phyloP scores from a whole-genome alignment of 2,797 vertebrate species.

The Platyrinchus mystaceus region DNA sequence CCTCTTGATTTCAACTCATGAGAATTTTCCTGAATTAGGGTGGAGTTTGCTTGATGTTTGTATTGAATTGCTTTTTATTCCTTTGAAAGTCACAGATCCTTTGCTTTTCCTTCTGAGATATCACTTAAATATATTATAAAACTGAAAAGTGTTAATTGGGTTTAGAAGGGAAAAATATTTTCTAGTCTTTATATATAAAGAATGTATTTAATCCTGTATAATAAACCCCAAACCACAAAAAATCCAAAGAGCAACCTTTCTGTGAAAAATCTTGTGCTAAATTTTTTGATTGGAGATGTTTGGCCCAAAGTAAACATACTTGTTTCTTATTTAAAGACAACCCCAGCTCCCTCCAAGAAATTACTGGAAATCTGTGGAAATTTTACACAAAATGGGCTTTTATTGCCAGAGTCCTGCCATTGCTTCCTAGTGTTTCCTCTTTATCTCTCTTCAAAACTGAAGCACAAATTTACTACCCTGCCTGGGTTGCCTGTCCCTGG shows the following conservation, averaged over 20 bases:
- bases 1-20: not conserved
- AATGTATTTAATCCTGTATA: not conserved
- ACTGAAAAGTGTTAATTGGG: not conserved
- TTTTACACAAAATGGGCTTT: not conserved
- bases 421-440: not conserved
- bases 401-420: not conserved
- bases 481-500: rapidly evolving
- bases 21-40: not conserved
- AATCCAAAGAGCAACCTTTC: not conserved
- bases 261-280: not conserved
- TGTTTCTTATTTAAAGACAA: not conserved
- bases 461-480: not conserved
- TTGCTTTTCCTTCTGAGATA: not conserved
- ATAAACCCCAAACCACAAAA: not conserved
- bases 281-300: not conserved
- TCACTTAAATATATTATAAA: not conserved
- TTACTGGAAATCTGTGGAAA: not conserved
- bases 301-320: not conserved
- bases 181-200: not conserved
- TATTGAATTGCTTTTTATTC: not conserved
- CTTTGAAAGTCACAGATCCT: not conserved
- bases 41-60: not conserved
- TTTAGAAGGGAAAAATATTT: not conserved
- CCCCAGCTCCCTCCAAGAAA: rapidly evolving
- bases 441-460: not conserved